A percentile compares a stretch with the other conserved stretches of the same genome.
phyloP scores from a whole-genome alignment of 2,797 vertebrate genomes.

The Silurus aristotelis region DNA sequence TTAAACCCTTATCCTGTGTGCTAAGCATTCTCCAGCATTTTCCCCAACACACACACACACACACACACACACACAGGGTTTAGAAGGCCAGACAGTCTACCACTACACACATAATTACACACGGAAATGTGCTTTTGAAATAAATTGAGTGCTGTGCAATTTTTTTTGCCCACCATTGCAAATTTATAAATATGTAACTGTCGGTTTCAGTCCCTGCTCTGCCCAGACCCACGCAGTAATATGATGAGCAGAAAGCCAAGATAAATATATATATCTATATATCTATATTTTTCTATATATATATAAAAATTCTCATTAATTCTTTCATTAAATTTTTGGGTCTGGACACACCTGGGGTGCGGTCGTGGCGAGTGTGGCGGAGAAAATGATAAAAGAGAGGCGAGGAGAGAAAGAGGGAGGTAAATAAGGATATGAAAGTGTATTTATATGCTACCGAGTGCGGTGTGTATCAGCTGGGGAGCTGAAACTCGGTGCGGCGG shows the following conservation, averaged over 20 bases:
- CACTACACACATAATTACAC: conserved; percentile 56
- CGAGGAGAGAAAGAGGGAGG: conserved; percentile 6
- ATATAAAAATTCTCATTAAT: too few relatives aligned
- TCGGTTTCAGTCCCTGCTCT: conserved; percentile 36
- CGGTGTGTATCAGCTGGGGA: conserved; percentile 39
- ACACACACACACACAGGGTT: conserved; percentile 32
- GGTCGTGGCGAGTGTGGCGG: neutral
- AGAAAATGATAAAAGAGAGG: conserved; percentile 23
- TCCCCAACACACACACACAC: conserved; percentile 4
- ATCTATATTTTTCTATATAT: too few relatives aligned
- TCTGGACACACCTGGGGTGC: conserved; percentile 51
- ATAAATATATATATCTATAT: too few relatives aligned
- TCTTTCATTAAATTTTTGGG: too few relatives aligned
- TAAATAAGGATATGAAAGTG: conserved; percentile 24
- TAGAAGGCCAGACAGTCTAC: conserved; percentile 51
- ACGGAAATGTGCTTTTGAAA: conserved; percentile 52
- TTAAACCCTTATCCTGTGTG: conserved; percentile 74
- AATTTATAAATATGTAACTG: conserved; percentile 57
- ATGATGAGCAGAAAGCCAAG: conserved; percentile 44
- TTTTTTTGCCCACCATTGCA: conserved; percentile 36
- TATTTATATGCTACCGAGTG: conserved; percentile 22
- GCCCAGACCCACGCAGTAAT: conserved; percentile 52
- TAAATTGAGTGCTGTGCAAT: conserved; percentile 48
- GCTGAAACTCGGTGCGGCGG: conserved; percentile 30
- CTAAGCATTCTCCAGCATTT: conserved; percentile 59